phyloP scores from a whole-genome alignment of 2,113 vertebrate species.

The Thermophis baileyi region DNA sequence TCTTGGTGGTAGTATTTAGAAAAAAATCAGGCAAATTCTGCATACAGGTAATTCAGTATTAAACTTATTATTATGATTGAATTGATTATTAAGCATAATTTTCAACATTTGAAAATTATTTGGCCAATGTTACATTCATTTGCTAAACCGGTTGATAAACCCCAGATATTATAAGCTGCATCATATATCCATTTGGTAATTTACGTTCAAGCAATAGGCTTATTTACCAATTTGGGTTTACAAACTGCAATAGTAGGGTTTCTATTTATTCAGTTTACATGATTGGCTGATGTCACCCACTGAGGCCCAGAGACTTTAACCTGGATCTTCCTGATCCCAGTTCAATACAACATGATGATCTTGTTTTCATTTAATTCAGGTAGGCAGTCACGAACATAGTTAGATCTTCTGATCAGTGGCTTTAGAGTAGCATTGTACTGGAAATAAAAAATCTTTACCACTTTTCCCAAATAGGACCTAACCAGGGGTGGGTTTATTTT shows the following conservation, averaged over 20 bases:
- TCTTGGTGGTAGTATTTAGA: background rate
- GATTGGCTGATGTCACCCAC: background rate
- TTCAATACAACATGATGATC: background rate
- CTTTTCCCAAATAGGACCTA: background rate
- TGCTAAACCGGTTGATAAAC: background rate
- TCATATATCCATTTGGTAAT: background rate
- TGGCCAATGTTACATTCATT: background rate
- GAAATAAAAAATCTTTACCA: background rate
- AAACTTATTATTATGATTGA: background rate
- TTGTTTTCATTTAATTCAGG: background rate
- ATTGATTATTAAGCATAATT: background rate
- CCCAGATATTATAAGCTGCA: background rate
- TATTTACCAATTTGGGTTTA: background rate
- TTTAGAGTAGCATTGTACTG: background rate
- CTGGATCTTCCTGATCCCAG: background rate
- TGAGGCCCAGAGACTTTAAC: background rate
- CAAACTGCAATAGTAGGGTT: background rate
- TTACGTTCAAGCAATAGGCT: background rate
- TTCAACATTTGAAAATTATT: background rate
- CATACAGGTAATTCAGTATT: background rate
- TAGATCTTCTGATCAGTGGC: background rate
- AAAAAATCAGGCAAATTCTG: background rate
- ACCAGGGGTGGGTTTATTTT: background rate
- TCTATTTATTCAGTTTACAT: background rate
- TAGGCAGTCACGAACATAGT: background rate